phyloP scores from a whole-genome alignment of 2,113 vertebrate genomes.

The Psephotus haematonotus region DNA sequence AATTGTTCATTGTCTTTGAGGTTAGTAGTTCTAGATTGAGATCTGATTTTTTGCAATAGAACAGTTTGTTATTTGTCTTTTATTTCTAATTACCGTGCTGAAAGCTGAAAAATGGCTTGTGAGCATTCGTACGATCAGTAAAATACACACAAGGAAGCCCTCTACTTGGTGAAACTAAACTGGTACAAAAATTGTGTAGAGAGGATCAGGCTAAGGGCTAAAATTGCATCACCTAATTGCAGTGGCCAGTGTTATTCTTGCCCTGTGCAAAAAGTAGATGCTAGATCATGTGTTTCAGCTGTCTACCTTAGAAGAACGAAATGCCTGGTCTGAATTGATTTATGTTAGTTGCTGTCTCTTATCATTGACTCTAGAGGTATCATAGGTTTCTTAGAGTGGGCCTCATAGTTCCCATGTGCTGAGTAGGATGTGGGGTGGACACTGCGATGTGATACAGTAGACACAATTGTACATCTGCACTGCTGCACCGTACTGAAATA shows the following conservation, averaged over 20 bases:
- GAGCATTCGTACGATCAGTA: neutral
- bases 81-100: neutral
- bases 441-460: fast-evolving
- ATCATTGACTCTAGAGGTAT: neutral
- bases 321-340: neutral
- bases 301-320: neutral
- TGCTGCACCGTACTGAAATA: neutral
- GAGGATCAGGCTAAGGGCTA: neutral
- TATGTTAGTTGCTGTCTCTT: neutral
- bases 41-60: neutral
- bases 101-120: neutral
- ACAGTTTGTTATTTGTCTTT: neutral
- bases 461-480: neutral
- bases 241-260: neutral
- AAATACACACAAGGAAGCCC: neutral
- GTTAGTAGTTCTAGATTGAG: neutral
- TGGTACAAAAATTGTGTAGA: neutral
- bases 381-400: neutral
- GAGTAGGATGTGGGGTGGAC: neutral
- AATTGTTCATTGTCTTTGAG: neutral
- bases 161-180: neutral
- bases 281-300: neutral
- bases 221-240: neutral
- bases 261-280: neutral
- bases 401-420: neutral